Percentiles rank a stretch among this genome's conserved stretches.
These are phyloP conservation scores for Actias luna DNA, from an alignment of 2,888 invertebrate genomes.

Conservation along the genomic window DNA sequence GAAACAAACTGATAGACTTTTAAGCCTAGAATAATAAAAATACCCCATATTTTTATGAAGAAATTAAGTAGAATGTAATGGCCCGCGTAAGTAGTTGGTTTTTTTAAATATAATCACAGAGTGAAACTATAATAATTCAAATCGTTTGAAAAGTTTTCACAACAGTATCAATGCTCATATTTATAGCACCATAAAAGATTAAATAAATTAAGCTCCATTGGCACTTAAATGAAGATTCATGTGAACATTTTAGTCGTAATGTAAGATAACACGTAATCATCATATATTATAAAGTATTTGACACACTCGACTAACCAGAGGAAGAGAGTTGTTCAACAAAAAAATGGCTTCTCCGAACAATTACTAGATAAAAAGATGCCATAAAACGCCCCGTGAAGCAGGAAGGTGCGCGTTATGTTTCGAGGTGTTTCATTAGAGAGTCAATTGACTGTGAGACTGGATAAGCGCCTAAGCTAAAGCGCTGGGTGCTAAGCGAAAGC, in stretches of 20 bases:
- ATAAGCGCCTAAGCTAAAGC: constrained; percentile 32
- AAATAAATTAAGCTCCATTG: background rate
- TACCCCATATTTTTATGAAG: background rate
- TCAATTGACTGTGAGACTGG: constrained; percentile 46
- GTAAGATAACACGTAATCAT: background rate
- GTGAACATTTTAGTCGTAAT: background rate
- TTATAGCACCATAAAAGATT: background rate
- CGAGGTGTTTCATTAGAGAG: constrained; percentile 44
- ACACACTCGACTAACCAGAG: constrained; percentile 11
- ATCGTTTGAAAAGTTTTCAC: background rate
- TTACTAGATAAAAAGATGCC: constrained; percentile 36
- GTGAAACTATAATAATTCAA: background rate
- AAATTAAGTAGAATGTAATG: background rate
- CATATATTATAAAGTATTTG: constrained; percentile 4
- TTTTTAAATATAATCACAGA: background rate
- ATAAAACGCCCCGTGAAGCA: constrained; percentile 21
- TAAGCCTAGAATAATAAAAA: background rate
- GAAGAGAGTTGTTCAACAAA: constrained; percentile 32
- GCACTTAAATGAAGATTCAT: background rate
- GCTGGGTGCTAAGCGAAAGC: background rate
- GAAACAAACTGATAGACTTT: background rate
- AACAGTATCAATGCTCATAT: background rate
- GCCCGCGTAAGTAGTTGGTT: background rate
- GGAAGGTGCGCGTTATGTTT: constrained; percentile 27
- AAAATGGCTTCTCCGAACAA: constrained; percentile 34